Base-by-base conservation (phyloP, 2,888 invertebrate species). In the Lepidochrysops patricia region DNA sequence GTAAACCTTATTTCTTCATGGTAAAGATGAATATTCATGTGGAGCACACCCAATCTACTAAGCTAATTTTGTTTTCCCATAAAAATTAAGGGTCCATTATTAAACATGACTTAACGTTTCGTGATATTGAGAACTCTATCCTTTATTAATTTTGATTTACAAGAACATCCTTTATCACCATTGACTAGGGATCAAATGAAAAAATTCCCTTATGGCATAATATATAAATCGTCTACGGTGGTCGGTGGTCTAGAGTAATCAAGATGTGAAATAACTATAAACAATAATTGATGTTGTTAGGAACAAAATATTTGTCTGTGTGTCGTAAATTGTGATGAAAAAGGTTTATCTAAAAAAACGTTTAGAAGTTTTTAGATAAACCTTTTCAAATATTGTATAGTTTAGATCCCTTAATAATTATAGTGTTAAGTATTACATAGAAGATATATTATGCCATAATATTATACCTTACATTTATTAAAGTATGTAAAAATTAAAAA, bases 191-290 rank as follows among this genome's bases (percentile, higher is more conserved):
- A 9, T 54, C 6, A 52, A 15, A 27, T 15, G 26, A 2, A 54
- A 29, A 19, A 54, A 32, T 19, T 2, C 7, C 27, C 12, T 29
- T 12, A 9, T 4, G 7, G 29, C 19, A 4, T 13, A 19, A 29
- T 13, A 15, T 54, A 12, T 13, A 29, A 27, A 15, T 54, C 54
- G 54, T 29, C 54, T 29, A 27, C 9, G 54, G 54, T 54, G 54
- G 54, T 54, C 9, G 54, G 54, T 54, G 54, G 54, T 54, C 54
- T 29, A 15, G 19, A 15, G 54, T 54, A 54, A 54, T 54, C 54
- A 54, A 54, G 54, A 54, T 54, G 19, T 54, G 19, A 54, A 32
- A 32, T 19, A 19, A 32, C 29, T 19, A 54, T 54, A 54, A 29
- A 54, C 54, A 54, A 54, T 54, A 54, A 54, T 32, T 12, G 54